Percentiles rank a stretch among this genome's conserved stretches.
Conservation (phyloP, 2,797 vertebrate species). For the Dryobates pubescens region DNA sequence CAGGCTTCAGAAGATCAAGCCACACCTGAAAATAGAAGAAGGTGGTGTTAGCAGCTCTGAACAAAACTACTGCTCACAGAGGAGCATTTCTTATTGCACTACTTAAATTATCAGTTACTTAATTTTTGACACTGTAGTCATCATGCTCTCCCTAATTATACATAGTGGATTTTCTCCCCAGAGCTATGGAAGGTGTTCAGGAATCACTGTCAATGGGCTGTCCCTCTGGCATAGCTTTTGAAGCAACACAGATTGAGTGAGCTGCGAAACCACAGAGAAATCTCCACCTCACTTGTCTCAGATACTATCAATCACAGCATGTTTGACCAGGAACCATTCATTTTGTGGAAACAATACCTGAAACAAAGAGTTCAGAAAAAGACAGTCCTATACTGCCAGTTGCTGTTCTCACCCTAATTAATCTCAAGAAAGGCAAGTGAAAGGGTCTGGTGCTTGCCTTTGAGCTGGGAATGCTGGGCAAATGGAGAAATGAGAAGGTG, state of each 20-base stretch:
- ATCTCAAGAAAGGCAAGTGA: neutral
- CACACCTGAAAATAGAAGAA: slow-evolving; percentile 86
- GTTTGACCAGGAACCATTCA: neutral
- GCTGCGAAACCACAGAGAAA: neutral
- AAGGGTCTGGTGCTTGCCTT: neutral
- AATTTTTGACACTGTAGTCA: neutral
- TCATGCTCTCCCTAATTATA: neutral
- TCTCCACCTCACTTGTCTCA: neutral
- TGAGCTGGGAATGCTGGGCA: neutral
- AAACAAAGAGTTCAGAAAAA: neutral
- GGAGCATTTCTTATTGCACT: neutral
- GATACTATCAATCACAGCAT: neutral
- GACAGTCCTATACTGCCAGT: neutral
- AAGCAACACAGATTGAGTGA: neutral
- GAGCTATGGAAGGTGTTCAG: neutral
- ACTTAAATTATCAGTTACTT: neutral
- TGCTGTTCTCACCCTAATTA: neutral
- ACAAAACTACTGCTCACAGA: neutral
- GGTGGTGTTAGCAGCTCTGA: neutral
- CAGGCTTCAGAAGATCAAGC: slow-evolving; percentile 96
- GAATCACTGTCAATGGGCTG: neutral
- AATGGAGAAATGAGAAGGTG: accelerated
- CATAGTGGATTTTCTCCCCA: neutral
- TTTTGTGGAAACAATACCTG: neutral
- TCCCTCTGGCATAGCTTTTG: neutral